phyloP scores from a whole-genome alignment of 2,888 invertebrate species.

The Lasioglossum oenotherae region DNA sequence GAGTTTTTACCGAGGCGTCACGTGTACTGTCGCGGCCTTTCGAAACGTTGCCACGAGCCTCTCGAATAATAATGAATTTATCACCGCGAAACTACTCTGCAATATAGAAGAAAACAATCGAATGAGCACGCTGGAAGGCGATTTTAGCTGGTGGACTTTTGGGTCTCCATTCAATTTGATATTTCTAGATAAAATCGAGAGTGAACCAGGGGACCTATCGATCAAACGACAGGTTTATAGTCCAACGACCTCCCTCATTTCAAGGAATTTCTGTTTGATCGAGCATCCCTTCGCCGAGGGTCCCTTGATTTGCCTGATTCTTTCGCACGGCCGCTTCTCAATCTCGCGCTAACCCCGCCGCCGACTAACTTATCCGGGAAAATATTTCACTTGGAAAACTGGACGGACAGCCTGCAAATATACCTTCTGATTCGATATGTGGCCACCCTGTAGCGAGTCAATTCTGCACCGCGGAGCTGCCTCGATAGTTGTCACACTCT shows the following conservation, averaged over 20 bases:
- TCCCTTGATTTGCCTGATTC: constrained; percentile 78
- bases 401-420: constrained; percentile 36
- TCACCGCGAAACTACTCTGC: background rate
- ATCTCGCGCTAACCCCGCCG: constrained; percentile 60
- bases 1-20: constrained; percentile 71
- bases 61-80: background rate
- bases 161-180: background rate
- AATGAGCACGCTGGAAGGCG: background rate
- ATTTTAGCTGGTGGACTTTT: background rate
- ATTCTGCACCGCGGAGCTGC: background rate
- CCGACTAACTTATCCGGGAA: constrained; percentile 44
- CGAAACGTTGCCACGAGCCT: constrained; percentile 7
- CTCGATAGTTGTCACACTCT: background rate
- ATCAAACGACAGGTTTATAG: constrained; percentile 69
- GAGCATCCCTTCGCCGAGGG: constrained; percentile 73
- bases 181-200: constrained; percentile 15
- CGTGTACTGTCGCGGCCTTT: constrained; percentile 58
- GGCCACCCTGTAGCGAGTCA: background rate
- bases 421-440: background rate
- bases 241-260: constrained; percentile 71
- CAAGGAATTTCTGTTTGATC: constrained; percentile 72
- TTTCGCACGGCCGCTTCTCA: constrained; percentile 74
- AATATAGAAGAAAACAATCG: background rate
- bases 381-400: constrained; percentile 55
- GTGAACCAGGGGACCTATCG: constrained; percentile 37